Percentiles rank a stretch among this genome's conserved stretches.
Evolutionary conservation across 2,797 vertebrate species (phyloP).

Genomic region (Stomatorhinus walkeri): DNA sequence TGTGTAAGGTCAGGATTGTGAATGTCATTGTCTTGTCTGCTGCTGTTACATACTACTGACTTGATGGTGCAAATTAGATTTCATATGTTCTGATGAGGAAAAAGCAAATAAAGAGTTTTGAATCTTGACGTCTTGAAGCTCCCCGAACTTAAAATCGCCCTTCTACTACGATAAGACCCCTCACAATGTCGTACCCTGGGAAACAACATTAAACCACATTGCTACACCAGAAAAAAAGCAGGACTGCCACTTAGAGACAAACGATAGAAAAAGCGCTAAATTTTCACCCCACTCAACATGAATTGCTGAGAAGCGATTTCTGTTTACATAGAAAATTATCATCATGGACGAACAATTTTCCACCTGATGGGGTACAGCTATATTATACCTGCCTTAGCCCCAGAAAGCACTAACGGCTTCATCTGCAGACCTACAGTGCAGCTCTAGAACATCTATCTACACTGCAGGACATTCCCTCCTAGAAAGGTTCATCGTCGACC

Average conservation of each 20-base stretch:
- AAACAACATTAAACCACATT: not conserved
- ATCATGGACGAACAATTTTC: conserved; percentile 29
- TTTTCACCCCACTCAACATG: conserved; percentile 4
- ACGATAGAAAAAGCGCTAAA: not conserved
- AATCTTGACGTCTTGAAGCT: not conserved
- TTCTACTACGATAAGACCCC: not conserved
- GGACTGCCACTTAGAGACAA: conserved; percentile 3
- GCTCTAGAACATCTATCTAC: not conserved
- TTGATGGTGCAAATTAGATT: not conserved
- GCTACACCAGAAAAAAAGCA: not conserved
- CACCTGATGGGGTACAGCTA: conserved; percentile 25
- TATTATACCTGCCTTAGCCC: conserved; percentile 17
- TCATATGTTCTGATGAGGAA: not conserved
- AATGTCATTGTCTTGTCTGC: not conserved
- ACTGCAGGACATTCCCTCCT: not conserved
- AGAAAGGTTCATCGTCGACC: not conserved
- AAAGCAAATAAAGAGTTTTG: not conserved
- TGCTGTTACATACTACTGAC: not conserved
- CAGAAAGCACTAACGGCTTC: not conserved
- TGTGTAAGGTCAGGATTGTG: not conserved
- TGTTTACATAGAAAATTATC: conserved; percentile 15
- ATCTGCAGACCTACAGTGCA: conserved; percentile 25
- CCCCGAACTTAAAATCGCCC: not conserved
- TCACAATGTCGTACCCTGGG: not conserved
- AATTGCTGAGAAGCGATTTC: conserved; percentile 16